Base-by-base conservation (phyloP, 2,113 vertebrate species). In the Cichladusa arquata region DNA sequence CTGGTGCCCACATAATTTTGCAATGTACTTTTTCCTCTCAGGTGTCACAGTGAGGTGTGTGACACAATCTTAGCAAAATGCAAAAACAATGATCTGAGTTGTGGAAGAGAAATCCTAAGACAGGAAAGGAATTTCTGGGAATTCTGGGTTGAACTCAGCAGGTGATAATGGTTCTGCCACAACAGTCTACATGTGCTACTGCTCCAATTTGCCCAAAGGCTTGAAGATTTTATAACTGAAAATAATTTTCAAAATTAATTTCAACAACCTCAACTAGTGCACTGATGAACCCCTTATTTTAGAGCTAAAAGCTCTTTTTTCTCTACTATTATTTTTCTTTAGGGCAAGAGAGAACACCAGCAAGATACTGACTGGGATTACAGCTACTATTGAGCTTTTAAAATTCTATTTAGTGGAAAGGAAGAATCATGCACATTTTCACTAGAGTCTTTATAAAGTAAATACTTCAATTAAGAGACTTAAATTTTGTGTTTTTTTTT, bases 191-290 rank as follows among this genome's bases (percentile, higher is more conserved):
- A 4, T 50, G 72, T 4, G 8, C 8, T 64, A 24, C 36, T 76
- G 60, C 77, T 81, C 38, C 76, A 45, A 9, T 53, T 56, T 84
- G 62, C 65, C 31, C 48, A 78, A 74, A 74, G 45, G 54, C 51
- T 74, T 71, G 76, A 92, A 78, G 79, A 56, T 86, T 78, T 92
- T 60, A 78, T 24, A 62, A 66, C 50, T 28, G 56, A 73, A 96
- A 90, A 56, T 42, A 67, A 70, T 64, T 92, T 95, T n/a, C 6
- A 60, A 92, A 90, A 60, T 42, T 19, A 38, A 79, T 96, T 79
- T 85, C 70, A 88, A 31, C 56, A 15, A 11, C 38, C 42, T 48
- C 48, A 77, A 83, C 77, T 24, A 58, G 44, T 67, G 51, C 47
- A 44, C 8, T 83, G 74, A 56, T 17, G 15, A 77, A 70, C 67